These are phyloP conservation scores for Watsonalla binaria DNA, from an alignment of 2,888 invertebrate species.

Conservation along the genomic window DNA sequence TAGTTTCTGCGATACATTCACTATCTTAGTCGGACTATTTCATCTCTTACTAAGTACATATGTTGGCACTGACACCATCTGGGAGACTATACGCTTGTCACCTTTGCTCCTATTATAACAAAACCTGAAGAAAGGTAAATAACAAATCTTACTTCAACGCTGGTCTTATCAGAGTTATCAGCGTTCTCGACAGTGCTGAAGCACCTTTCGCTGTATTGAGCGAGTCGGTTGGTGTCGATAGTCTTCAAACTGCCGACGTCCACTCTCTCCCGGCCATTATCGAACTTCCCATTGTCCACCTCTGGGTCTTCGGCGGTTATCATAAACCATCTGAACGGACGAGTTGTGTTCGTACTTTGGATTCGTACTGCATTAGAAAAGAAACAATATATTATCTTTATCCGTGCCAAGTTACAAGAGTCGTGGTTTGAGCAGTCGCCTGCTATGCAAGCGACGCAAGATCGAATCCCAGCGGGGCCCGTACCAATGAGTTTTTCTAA, in stretches of 20 bases:
- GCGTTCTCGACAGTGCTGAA: constrained; percentile 59
- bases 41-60: no score
- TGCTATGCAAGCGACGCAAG: no score
- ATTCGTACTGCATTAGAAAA: constrained; percentile 41
- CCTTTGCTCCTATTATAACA: no score
- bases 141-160: constrained; percentile 42
- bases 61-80: no score
- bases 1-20: no score
- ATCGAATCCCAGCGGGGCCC: no score
- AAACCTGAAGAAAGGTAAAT: background rate
- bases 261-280: constrained; percentile 28
- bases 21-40: no score
- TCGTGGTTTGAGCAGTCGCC: no score
- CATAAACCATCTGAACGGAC: constrained; percentile 66
- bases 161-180: constrained; percentile 53
- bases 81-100: no score
- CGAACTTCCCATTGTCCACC: constrained; percentile 41
- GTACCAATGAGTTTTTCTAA: no score
- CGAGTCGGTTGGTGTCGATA: constrained; percentile 40
- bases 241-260: constrained; percentile 64
- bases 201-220: constrained; percentile 61
- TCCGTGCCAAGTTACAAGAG: no score
- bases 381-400: no score
- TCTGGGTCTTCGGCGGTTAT: constrained; percentile 66
- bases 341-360: constrained; percentile 26